Evolutionary conservation across 2,797 vertebrate genomes (phyloP).

Genomic region (Menidia menidia): DNA sequence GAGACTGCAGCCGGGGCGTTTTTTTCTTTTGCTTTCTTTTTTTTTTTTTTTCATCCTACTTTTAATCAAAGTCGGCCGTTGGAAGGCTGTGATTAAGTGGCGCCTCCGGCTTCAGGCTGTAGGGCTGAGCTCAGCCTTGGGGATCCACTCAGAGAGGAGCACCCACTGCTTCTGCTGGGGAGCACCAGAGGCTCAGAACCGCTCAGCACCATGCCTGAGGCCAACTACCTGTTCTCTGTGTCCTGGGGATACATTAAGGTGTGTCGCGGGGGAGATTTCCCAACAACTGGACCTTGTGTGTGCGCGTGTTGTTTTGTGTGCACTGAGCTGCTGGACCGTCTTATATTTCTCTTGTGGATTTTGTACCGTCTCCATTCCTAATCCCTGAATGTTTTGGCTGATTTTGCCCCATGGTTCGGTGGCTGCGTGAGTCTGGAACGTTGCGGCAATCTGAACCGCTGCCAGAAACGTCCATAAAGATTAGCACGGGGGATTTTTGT

Average conservation of each 20-base stretch:
- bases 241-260: slow-evolving; percentile 99
- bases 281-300: slow-evolving; percentile 8
- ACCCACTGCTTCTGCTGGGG: slow-evolving; percentile 77
- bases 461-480: slow-evolving; percentile 15
- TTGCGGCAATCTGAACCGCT: slow-evolving; percentile 18
- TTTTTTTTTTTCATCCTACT: too few relatives aligned
- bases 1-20: slow-evolving; percentile 41
- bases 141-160: slow-evolving; percentile 79
- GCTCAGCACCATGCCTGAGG: slow-evolving; percentile 94
- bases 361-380: slow-evolving; percentile 1
- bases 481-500: slow-evolving; percentile 2
- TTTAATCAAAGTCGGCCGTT: slow-evolving; percentile 21
- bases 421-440: slow-evolving; percentile 9
- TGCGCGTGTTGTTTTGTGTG: slow-evolving; percentile 15
- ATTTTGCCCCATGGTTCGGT: slow-evolving; percentile 18
- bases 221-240: slow-evolving; percentile 94
- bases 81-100: slow-evolving; percentile 20
- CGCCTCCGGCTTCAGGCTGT: slow-evolving; percentile 45
- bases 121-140: slow-evolving; percentile 70
- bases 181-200: slow-evolving; percentile 78
- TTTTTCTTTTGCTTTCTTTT: neutral
- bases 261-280: slow-evolving; percentile 70
- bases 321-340: neutral
- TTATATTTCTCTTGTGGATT: neutral
- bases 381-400: slow-evolving; percentile 1